phyloP scores from a whole-genome alignment of 2,797 vertebrate species.

The Chelon auratus region DNA sequence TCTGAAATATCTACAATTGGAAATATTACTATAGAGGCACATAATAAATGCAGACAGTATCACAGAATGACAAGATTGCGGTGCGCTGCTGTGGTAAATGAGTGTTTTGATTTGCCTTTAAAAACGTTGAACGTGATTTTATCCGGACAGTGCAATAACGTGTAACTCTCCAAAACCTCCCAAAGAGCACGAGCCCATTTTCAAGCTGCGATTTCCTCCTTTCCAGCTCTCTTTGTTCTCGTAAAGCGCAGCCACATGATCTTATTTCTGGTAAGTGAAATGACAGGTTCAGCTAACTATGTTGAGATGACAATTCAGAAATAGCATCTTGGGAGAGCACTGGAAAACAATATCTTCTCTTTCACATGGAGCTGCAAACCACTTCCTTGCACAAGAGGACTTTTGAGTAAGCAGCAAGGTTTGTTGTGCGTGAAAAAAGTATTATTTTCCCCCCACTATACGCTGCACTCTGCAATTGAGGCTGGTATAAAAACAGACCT shows the following conservation, averaged over 20 bases:
- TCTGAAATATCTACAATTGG: slow-evolving; percentile 3
- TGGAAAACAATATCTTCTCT: slow-evolving; percentile 74
- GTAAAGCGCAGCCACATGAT: slow-evolving; percentile 48
- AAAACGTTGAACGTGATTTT: background rate
- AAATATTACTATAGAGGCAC: background rate
- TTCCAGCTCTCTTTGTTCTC: slow-evolving; percentile 60
- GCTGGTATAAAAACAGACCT: slow-evolving; percentile 64
- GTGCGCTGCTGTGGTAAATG: background rate
- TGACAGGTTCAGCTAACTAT: slow-evolving; percentile 75
- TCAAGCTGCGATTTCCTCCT: slow-evolving; percentile 60
- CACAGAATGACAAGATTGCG: background rate
- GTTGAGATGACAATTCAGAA: slow-evolving; percentile 77
- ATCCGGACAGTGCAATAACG: background rate
- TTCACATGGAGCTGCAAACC: slow-evolving; percentile 73
- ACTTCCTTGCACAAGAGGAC: slow-evolving; percentile 68
- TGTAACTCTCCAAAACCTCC: slow-evolving; percentile 20
- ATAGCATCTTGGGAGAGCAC: slow-evolving; percentile 72
- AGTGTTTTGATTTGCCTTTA: background rate
- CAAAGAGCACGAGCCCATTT: slow-evolving; percentile 28
- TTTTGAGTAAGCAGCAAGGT: slow-evolving; percentile 58
- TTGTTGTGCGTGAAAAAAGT: slow-evolving; percentile 61
- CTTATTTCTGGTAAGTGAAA: slow-evolving; percentile 78
- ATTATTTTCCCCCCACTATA: slow-evolving; percentile 34
- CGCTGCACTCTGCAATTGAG: slow-evolving; percentile 69
- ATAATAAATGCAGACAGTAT: background rate